These are phyloP conservation scores for Morone chrysops DNA, from an alignment of 2,113 vertebrate genomes.

Conservation along the genomic window DNA sequence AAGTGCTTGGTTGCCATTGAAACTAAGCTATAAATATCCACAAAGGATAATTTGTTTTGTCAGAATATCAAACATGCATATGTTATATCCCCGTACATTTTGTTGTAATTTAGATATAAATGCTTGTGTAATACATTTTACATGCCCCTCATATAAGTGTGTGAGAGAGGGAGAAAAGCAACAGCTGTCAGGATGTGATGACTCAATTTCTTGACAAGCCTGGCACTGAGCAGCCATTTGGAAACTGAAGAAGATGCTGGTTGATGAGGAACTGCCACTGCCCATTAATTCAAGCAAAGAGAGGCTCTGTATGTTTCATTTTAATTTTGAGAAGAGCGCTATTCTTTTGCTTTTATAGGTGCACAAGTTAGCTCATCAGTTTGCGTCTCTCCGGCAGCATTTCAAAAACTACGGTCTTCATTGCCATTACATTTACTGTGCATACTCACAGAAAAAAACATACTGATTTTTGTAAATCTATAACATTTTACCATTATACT, in stretches of 20 bases:
- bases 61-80: background rate
- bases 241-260: conserved; percentile 69
- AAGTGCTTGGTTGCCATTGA: conserved; percentile 5
- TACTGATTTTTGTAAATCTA: background rate
- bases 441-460: background rate
- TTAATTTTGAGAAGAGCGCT: background rate
- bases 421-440: background rate
- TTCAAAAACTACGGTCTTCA: too few species aligned
- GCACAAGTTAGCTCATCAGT: background rate
- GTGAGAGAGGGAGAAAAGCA: conserved; percentile 46
- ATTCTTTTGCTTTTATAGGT: background rate
- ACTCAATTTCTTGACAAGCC: conserved; percentile 81
- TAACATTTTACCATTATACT: background rate
- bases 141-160: conserved; percentile 33
- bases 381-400: background rate
- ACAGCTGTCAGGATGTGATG: conserved; percentile 79
- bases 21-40: conserved; percentile 7
- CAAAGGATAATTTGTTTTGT: conserved; percentile 16
- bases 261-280: conserved; percentile 80
- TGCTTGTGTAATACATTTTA: conserved; percentile 38
- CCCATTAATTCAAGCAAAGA: conserved; percentile 73
- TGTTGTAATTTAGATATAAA: conserved; percentile 24
- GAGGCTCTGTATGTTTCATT: conserved; percentile 27
- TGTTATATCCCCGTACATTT: background rate
- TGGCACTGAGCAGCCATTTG: conserved; percentile 78